Evolutionary conservation across 2,888 invertebrate species (phyloP), one percentile per base, ranked within the genome.

Genomic region (Micoletzkya japonica): DNA sequence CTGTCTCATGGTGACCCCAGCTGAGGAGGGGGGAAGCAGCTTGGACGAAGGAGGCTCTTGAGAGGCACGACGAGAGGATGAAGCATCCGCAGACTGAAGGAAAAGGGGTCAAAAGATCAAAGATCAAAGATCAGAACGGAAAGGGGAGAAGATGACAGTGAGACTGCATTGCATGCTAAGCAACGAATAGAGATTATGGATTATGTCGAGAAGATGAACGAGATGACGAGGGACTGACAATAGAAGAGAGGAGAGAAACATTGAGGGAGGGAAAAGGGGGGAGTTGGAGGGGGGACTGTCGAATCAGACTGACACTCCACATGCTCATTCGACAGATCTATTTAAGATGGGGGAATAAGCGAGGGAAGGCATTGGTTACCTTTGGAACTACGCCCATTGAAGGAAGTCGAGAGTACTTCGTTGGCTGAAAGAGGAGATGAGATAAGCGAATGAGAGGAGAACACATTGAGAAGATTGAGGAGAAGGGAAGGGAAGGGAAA

Each of bases 1-100:
- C 30, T 67, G 67, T 17, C 67, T 17, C 57, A 57, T 49, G 17
- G 57, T 57, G 17, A 67, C 57, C 2, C 50, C 67, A 17, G 67
- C 39, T 4, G 67, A 17, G 0, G 67, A 49, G 1, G 67, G 67
- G 10, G 56, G 54, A 10, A 57, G 30, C 3, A 39, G 57, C 39
- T 39, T 57, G n/a, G 57, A 57, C 4, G 67, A 56, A 24, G 67
- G 67, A 32, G 67, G 67, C 49, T 67, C 67, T 44, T 67, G 67
- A 3, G 67, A 67, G 30, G 67, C 67, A 26, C 67, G 67, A 4
- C 67, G 56, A 26, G 67, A 67, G n/a, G 50, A 26, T 0, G 52
- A 52, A 20, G 64, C 50, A 36, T 64, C 64, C 34, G 64, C 64
- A 1, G 64, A 52, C 64, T 64, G 64, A 4, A n/a, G n/a, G n/a